Base-by-base conservation (phyloP, 2,113 vertebrate species). In the Junco hyemalis region DNA sequence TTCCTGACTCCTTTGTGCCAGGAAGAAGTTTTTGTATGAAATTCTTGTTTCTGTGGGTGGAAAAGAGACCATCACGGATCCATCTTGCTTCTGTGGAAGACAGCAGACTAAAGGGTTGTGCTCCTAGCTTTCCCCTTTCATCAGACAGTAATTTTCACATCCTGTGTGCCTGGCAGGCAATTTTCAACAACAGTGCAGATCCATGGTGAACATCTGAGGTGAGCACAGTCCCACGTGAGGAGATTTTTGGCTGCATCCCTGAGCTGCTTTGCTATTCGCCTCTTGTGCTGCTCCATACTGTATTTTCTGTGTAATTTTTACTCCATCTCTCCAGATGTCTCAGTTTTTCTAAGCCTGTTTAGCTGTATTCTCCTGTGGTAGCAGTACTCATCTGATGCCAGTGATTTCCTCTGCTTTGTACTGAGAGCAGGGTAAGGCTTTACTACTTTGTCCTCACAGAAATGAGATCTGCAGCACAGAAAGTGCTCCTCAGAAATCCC, bases 271-370 rank as follows among this genome's bases (percentile, higher is more conserved):
- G 47, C 47, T 22, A 24, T 44, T 40, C 82, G 48, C 47, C 17
- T 12, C 50, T 71, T 88, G 54, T 76, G n/a, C 51, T 77, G 36
- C 40, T 64, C 25, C 24, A 29, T 31, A 70, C 50, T 83, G 26
- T 40, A 61, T 73, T 70, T 77, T 78, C 35, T 48, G 35, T n/a
- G 19, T 36, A 78, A 70, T 70, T 93, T 90, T 86, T 51, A 53
- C 26, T 87, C 56, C 38, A 16, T 71, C 60, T 74, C 91, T 83
- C 83, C 86, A 88, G 79, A 44, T 78, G 64, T 81, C 73, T 88
- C 25, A 26, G 42, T 63, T 92, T 88, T 91, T 88, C 82, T 81
- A 72, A 92, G 73, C 51, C 65, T 93, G 57, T 92, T 93, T 94
- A 74, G 63, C 81, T 86, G 56, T 48, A 80, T 80, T 94, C 76